Evolutionary conservation across 2,113 vertebrate genomes (phyloP).

Genomic region (Apteryx owenii): DNA sequence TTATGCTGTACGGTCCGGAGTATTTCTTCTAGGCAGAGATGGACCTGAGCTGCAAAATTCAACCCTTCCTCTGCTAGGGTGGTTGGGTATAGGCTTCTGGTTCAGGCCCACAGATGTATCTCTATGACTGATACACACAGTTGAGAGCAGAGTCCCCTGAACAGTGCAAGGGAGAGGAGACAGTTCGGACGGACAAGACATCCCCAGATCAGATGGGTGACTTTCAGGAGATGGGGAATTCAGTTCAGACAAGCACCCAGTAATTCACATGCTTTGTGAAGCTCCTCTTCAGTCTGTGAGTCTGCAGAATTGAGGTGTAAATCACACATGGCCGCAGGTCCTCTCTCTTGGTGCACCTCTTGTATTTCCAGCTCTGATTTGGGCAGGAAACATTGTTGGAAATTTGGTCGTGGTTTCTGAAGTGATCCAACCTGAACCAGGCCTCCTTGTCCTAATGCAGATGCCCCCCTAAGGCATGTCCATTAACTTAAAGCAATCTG

Average conservation of each 20-base stretch:
- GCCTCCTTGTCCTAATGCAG: neutral
- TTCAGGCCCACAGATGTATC: conserved; percentile 59
- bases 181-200: conserved; percentile 55
- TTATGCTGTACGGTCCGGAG: conserved; percentile 41
- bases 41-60: conserved; percentile 73
- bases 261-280: conserved; percentile 15
- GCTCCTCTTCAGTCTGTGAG: conserved; percentile 55
- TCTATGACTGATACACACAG: conserved; percentile 49
- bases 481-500: conserved; percentile 43
- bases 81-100: conserved; percentile 65
- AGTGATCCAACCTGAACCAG: conserved; percentile 48
- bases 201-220: conserved; percentile 42
- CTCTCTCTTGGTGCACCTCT: conserved; percentile 47
- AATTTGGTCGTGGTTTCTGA: conserved; percentile 65
- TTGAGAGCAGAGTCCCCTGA: conserved; percentile 70
- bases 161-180: conserved; percentile 66
- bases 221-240: conserved; percentile 48
- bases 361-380: conserved; percentile 46
- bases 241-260: conserved; percentile 70
- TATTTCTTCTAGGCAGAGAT: conserved; percentile 64
- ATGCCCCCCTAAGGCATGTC: neutral
- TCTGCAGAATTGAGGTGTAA: conserved; percentile 56
- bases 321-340: neutral
- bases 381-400: conserved; percentile 42
- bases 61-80: conserved; percentile 65